Evolutionary conservation across 2,888 invertebrate genomes (phyloP), one percentile per base, ranked within the genome.

Genomic region (Toxonevra muliebris): DNA sequence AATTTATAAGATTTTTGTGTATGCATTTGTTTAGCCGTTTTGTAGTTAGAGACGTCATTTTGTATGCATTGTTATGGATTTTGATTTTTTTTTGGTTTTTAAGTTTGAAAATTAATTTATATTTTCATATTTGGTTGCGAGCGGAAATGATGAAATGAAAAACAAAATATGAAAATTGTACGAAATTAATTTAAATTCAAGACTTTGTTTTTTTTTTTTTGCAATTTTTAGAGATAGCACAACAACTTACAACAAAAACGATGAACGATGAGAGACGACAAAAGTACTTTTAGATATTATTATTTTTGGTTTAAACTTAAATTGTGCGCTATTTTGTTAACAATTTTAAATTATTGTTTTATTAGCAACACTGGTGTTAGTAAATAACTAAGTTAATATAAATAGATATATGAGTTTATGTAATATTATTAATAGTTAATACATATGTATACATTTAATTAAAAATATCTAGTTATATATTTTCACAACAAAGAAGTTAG

Each of bases 11-110:
- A 57, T 50, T 62, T 41, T 40, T 61, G 54, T 55, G 13, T 30
- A 40, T 48, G 11, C 52, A 80, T 79, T 80, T 80, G 79, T 81
- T 79, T 65, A 74, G 79, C 80, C 81, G 78, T 74, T 76, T 71
- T 75, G 70, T 71, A 70, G 69, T 73, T 65, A 40, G 17, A 69
- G 59, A 54, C 70, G 61, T 50, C 65, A 64, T 63, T 40, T 54
- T 30, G 58, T 55, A 45, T 41, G 15, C 41, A 57, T 67, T 48
- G 45, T 62, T 55, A 41, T 68, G 61, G 50, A 12, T 69, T 66
- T 65, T 65, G 70, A 63, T 69, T 57, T 45, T 9, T 40, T 55
- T 17, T 15, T 48, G 17, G 19, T 59, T 59, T 66, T 55, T 40
- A 45, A 20, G 48, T 42, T 45, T 45, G 15, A 19, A n/a, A 12